Evolutionary conservation across 2,797 vertebrate genomes (phyloP), one percentile per base, ranked within the genome.

Genomic region (Etheostoma nigrum): DNA sequence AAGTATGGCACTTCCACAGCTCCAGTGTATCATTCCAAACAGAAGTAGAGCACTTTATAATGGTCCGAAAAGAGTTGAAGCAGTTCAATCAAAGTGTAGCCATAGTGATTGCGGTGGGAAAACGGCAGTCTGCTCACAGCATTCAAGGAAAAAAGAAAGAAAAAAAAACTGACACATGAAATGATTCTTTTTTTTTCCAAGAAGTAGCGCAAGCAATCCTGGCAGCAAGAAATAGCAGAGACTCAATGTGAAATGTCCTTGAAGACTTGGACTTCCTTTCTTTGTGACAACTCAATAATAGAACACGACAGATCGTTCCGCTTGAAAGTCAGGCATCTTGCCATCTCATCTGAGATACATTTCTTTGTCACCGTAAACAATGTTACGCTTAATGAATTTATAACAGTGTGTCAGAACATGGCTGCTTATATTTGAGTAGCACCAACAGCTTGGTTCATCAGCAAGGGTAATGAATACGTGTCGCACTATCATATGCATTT

Each of bases 261-360:
- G 72, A 89, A 88, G 72, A 85, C 25, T 49, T 72, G 54, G 80
- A 79, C 84, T 79, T 79, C 48, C 54, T 84, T 62, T 77, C 63
- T 79, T 76, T 76, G 30, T 86, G 75, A 89, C 87, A 86, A 78
- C 81, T 86, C 76, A 49, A 86, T 86, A 89, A 88, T 84, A 83
- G 82, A 90, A 85, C 51, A 80, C 19, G 76, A 86, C 87, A 82
- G 25, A 76, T 59, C 36, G 82, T 74, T 87, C 80, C 33, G 60
- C 75, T 18, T 80, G 80, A 64, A 77, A 73, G 74, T 82, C 49
- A 7, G 19, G 59, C 66, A 25, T 78, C 61, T 73, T 19, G 78
- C 78, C 58, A 68, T 74, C 82, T 80, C 73, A 80, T 86, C 72
- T 11, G 1, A 21, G 78, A 74, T 77, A 69, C 70, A 64, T 79